phyloP scores from a whole-genome alignment of 2,113 vertebrate genomes.

The Xenus cinereus region DNA sequence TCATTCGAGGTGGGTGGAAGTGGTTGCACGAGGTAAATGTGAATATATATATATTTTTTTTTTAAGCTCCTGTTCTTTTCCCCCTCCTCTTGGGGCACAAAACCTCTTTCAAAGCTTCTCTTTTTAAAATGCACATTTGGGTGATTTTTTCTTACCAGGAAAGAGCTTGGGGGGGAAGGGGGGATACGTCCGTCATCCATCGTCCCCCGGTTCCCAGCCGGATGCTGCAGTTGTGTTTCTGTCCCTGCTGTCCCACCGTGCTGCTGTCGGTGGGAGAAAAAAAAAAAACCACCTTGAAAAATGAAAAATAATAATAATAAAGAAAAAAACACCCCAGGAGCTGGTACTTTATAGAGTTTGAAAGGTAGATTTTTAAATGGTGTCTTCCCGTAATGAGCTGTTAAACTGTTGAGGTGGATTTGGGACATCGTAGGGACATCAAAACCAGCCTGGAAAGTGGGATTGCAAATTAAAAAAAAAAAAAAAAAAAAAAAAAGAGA shows the following conservation, averaged over 20 bases:
- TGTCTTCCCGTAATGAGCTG: fast-evolving
- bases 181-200: neutral
- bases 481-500: neutral
- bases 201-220: neutral
- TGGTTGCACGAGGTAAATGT: neutral
- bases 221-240: neutral
- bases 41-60: no score
- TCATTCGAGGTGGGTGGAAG: neutral
- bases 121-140: neutral
- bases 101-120: neutral
- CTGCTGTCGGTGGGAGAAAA: fast-evolving
- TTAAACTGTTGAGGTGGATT: neutral
- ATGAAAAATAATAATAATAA: neutral
- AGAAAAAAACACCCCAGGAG: neutral
- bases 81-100: neutral
- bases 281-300: neutral
- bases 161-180: no score
- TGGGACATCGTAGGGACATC: neutral
- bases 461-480: neutral
- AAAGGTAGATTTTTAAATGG: neutral
- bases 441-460: neutral
- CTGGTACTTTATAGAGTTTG: neutral
- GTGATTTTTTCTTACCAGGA: neutral
- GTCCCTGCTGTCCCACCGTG: neutral
- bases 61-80: neutral